Conservation (phyloP, 2,888 invertebrate species). For the Hyposoter didymator region DNA sequence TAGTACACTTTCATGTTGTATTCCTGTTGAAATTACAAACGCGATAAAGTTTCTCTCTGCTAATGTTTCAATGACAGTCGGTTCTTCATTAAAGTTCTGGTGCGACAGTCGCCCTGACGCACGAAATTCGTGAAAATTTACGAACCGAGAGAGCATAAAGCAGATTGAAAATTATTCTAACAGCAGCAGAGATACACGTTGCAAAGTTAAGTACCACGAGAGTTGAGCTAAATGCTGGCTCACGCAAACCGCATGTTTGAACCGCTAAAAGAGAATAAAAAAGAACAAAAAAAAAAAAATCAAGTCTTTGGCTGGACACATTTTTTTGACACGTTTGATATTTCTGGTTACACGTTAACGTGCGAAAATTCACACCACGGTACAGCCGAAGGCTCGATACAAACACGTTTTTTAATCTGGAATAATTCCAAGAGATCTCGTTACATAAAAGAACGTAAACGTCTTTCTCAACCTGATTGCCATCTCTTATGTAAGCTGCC, state of each 20-base stretch:
- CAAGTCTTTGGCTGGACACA: background rate
- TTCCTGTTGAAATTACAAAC: background rate
- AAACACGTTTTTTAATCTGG: background rate
- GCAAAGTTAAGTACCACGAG: background rate
- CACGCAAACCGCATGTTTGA: background rate
- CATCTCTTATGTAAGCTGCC: background rate
- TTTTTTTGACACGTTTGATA: background rate
- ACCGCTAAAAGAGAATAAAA: background rate
- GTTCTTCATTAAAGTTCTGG: background rate
- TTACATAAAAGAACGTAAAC: background rate
- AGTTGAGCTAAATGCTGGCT: background rate
- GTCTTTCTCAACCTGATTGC: background rate
- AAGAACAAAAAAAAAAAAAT: background rate
- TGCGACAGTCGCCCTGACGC: background rate
- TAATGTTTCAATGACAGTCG: background rate
- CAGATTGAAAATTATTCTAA: background rate
- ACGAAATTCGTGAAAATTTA: background rate
- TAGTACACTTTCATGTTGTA: background rate
- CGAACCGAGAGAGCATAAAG: background rate
- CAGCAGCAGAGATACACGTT: background rate
- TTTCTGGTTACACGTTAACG: background rate
- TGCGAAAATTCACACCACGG: background rate
- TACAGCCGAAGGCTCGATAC: background rate
- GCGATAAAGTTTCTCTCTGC: background rate
- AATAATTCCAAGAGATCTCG: background rate